Evolutionary conservation across 2,888 invertebrate species (phyloP).

Genomic region (Drosophila sordidula): DNA sequence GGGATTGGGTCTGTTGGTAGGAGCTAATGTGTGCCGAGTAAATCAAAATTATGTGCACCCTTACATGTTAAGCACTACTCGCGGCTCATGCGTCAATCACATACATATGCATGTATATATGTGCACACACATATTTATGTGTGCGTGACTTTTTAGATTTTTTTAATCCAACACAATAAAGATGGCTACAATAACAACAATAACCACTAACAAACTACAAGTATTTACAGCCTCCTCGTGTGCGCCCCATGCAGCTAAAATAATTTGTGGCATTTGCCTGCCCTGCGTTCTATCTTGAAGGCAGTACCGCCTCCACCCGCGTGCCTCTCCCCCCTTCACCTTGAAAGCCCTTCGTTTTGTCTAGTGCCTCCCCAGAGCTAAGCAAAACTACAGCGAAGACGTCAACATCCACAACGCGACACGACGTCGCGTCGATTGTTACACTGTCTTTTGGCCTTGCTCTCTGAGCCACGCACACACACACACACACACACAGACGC

Average conservation of each 20-base stretch:
- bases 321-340: neutral
- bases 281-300: constrained; percentile 3
- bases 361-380: constrained; percentile 38
- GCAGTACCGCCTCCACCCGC: neutral
- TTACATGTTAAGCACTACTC: constrained; percentile 29
- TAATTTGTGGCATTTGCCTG: constrained; percentile 72
- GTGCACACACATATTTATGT: neutral
- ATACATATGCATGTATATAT: neutral
- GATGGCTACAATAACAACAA: constrained; percentile 22
- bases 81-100: constrained; percentile 2
- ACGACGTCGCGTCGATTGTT: constrained; percentile 25
- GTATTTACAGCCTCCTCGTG: constrained; percentile 27
- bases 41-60: constrained; percentile 59
- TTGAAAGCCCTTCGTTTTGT: constrained; percentile 2
- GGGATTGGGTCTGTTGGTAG: neutral
- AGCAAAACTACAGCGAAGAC: constrained; percentile 74
- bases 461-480: constrained; percentile 23
- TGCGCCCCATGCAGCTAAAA: constrained; percentile 70
- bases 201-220: constrained; percentile 54
- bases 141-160: constrained; percentile 15
- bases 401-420: constrained; percentile 52
- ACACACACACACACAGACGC: constrained; percentile 8
- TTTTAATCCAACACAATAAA: constrained; percentile 30
- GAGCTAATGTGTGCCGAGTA: constrained; percentile 28
- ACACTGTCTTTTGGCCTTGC: constrained; percentile 47